Conservation (phyloP, 2,888 invertebrate species). For the Tridacna crocea region DNA sequence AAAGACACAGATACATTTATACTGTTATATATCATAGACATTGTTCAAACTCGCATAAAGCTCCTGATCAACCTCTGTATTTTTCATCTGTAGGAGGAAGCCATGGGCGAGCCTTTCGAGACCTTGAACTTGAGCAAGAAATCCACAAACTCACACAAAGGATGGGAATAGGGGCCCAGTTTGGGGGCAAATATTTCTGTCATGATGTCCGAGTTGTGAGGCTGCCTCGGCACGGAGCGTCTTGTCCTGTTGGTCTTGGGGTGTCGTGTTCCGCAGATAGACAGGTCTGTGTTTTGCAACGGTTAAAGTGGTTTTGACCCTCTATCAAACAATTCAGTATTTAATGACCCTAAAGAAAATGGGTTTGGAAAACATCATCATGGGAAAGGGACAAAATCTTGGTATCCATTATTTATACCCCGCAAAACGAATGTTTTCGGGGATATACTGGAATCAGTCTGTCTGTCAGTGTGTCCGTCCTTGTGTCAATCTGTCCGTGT, state of each 20-base stretch:
- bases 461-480: too few relatives aligned
- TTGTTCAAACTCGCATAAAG: too few relatives aligned
- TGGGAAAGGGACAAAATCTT: too few relatives aligned
- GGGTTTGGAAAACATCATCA: too few relatives aligned
- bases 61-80: too few relatives aligned
- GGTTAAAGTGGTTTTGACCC: too few relatives aligned
- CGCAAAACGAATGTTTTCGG: too few relatives aligned
- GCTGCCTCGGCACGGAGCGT: conserved; percentile 84
- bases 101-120: conserved; percentile 83
- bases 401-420: too few relatives aligned
- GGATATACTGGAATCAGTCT: too few relatives aligned
- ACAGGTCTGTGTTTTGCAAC: conserved; percentile 73
- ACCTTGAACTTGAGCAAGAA: conserved; percentile 80
- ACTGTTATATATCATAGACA: too few relatives aligned
- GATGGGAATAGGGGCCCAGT: conserved; percentile 84
- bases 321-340: background rate
- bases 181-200: conserved; percentile 85
- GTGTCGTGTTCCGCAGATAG: conserved; percentile 84
- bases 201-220: conserved; percentile 84
- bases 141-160: conserved; percentile 81
- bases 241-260: conserved; percentile 84
- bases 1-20: too few relatives aligned
- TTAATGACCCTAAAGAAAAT: background rate
- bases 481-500: too few relatives aligned
- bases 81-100: conserved; percentile 78